These are phyloP conservation scores for Lycocerus yunnanus DNA, from an alignment of 2,888 invertebrate species.

Conservation along the genomic window DNA sequence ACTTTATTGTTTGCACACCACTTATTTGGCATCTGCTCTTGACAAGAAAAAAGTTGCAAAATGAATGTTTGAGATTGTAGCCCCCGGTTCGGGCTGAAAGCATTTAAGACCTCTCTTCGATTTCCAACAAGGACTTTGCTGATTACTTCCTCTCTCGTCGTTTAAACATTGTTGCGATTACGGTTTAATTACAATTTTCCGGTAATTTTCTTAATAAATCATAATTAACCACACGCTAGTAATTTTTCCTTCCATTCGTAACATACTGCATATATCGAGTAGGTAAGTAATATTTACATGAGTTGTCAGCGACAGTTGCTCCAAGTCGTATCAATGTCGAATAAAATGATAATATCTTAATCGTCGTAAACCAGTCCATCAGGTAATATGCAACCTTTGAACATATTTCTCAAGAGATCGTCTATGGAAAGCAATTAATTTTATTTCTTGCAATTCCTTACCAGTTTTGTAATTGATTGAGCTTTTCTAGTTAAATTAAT, in stretches of 20 bases:
- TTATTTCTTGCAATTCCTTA: slow-evolving; percentile 31
- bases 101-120: neutral
- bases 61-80: neutral
- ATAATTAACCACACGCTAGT: slow-evolving; percentile 16
- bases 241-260: slow-evolving; percentile 10
- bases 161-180: neutral
- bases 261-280: neutral
- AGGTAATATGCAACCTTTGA: slow-evolving; percentile 37
- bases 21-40: slow-evolving; percentile 18
- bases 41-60: slow-evolving; percentile 8
- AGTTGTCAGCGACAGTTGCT: slow-evolving; percentile 29
- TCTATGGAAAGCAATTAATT: slow-evolving; percentile 34
- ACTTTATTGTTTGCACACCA: slow-evolving; percentile 6
- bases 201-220: slow-evolving; percentile 12
- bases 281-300: slow-evolving; percentile 28
- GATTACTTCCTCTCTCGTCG: neutral
- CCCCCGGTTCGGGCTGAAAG: no score
- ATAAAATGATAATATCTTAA: slow-evolving; percentile 44
- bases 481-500: slow-evolving; percentile 24
- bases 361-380: slow-evolving; percentile 43
- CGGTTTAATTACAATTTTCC: neutral
- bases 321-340: slow-evolving; percentile 38
- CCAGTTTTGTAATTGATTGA: slow-evolving; percentile 14
- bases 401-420: slow-evolving; percentile 27
- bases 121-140: neutral